Evolutionary conservation across 2,888 invertebrate species (phyloP).

Genomic region (Parnassius mnemosyne): DNA sequence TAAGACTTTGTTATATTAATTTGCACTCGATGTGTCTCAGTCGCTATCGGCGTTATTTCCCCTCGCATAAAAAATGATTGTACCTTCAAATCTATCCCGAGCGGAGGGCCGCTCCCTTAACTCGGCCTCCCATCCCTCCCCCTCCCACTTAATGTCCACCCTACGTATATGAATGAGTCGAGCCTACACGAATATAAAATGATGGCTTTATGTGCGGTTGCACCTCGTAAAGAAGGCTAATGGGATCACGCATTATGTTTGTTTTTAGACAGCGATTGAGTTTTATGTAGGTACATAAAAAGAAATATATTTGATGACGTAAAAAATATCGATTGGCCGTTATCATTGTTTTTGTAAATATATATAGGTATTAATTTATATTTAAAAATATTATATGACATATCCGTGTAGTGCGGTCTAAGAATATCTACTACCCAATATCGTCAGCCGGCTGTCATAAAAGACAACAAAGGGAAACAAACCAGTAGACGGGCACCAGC

Average conservation of each 20-base stretch:
- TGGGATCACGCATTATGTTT: slow-evolving; percentile 21
- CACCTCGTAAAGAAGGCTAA: slow-evolving; percentile 26
- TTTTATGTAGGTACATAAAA: not conserved
- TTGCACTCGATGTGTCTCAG: slow-evolving; percentile 39
- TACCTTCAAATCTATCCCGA: slow-evolving; percentile 79
- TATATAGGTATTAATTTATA: no score
- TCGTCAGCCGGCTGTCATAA: no score
- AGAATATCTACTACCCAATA: no score
- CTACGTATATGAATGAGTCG: slow-evolving; percentile 62
- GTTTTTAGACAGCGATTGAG: slow-evolving; percentile 4
- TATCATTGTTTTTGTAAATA: no score
- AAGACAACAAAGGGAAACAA: no score
- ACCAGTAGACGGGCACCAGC: no score
- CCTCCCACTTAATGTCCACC: slow-evolving; percentile 40
- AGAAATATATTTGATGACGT: not conserved
- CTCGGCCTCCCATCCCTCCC: slow-evolving; percentile 39
- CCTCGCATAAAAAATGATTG: slow-evolving; percentile 81
- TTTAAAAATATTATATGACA: no score
- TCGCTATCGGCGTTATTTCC: slow-evolving; percentile 54
- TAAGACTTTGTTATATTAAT: not conserved
- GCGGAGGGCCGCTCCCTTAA: slow-evolving; percentile 62
- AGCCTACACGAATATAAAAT: slow-evolving; percentile 38
- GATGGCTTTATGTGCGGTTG: slow-evolving; percentile 28
- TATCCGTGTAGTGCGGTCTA: no score
- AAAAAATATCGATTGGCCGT: no score